These are phyloP conservation scores for Takifugu bimaculatus DNA, from an alignment of 2,113 vertebrate genomes.

Conservation along the genomic window DNA sequence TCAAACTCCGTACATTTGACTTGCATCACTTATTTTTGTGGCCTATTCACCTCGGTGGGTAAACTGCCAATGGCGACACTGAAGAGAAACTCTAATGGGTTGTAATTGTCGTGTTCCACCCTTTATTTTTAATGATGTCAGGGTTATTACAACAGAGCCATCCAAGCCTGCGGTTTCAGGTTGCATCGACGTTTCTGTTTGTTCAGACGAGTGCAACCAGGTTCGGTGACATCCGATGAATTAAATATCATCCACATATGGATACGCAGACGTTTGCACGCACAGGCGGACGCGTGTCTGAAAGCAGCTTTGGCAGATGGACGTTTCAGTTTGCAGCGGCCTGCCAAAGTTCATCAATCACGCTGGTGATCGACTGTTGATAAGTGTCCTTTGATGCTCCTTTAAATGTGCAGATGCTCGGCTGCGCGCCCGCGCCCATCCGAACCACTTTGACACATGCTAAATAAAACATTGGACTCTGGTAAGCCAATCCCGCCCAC, in stretches of 20 bases:
- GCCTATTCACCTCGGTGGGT: no score
- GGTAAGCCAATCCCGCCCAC: conserved; percentile 68
- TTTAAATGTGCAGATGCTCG: conserved; percentile 29
- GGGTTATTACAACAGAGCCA: conserved; percentile 68
- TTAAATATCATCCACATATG: conserved; percentile 59
- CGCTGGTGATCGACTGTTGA: conserved; percentile 40
- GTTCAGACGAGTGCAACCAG: conserved; percentile 64
- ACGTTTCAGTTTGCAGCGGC: conserved; percentile 5
- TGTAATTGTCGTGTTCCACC: conserved; percentile 69
- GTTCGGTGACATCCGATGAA: conserved; percentile 62
- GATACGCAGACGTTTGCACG: conserved; percentile 18
- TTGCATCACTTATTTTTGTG: no score
- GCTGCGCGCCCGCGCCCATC: background rate
- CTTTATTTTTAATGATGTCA: conserved; percentile 72
- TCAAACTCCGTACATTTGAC: no score
- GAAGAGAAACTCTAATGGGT: conserved; percentile 61
- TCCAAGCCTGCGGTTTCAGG: conserved; percentile 50
- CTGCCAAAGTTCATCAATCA: conserved; percentile 46
- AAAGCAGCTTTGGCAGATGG: conserved; percentile 1
- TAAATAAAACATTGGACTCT: conserved; percentile 70
- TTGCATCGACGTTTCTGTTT: conserved; percentile 59
- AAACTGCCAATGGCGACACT: background rate
- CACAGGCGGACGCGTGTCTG: conserved; percentile 3
- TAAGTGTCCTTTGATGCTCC: conserved; percentile 36
- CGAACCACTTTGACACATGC: conserved; percentile 59